phyloP scores from a whole-genome alignment of 1,140 invertebrate genomes.

The Solenopsis invicta region DNA sequence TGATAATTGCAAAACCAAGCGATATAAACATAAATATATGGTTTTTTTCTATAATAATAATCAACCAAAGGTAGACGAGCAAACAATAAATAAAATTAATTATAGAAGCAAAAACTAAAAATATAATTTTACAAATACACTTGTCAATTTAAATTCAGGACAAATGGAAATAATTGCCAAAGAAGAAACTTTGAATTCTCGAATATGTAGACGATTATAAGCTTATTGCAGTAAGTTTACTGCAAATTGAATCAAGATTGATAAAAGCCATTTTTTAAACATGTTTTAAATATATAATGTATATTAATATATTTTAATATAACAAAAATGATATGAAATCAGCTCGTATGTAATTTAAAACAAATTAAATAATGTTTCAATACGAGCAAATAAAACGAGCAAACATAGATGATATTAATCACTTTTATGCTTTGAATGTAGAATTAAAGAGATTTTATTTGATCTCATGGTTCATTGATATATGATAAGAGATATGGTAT shows the following conservation, averaged over 20 bases:
- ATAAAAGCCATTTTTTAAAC: too few species aligned
- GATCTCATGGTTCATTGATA: too few species aligned
- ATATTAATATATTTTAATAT: too few species aligned
- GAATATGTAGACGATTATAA: background rate
- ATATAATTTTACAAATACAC: slow-evolving; percentile 12
- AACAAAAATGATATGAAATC: too few species aligned
- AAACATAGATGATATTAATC: too few species aligned
- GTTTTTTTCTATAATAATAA: background rate
- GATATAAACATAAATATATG: background rate
- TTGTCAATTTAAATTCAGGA: background rate
- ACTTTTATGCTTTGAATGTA: too few species aligned
- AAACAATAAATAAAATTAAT: background rate
- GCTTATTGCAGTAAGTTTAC: background rate
- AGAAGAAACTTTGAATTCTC: background rate
- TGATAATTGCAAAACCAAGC: background rate
- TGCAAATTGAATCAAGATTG: background rate
- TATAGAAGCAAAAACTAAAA: background rate
- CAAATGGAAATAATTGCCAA: background rate
- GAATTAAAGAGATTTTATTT: too few species aligned
- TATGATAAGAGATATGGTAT: background rate
- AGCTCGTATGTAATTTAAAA: too few species aligned
- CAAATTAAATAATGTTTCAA: too few species aligned
- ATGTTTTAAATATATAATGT: too few species aligned
- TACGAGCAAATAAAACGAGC: too few species aligned
- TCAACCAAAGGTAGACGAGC: background rate